Conservation (phyloP, 2,113 vertebrate genomes). For the Rana temporaria region DNA sequence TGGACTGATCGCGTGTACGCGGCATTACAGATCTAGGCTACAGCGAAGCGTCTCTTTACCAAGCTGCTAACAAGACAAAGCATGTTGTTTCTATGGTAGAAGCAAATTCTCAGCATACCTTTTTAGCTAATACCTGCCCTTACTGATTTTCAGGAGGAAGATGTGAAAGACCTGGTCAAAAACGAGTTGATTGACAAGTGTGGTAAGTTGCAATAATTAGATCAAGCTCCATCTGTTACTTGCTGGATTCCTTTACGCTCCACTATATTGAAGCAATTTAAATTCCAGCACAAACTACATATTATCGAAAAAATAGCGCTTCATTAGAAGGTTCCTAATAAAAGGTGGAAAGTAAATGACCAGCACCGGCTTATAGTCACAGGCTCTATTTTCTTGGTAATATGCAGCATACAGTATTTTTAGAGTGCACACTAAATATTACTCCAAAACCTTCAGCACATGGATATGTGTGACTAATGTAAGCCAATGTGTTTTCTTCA, state of each 20-base stretch:
- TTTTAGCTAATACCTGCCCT: neutral
- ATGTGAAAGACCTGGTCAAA: slow-evolving; percentile 82
- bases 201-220: slow-evolving; percentile 71
- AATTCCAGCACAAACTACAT: slow-evolving; percentile 25
- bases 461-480: no score
- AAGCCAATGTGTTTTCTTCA: no score
- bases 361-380: neutral
- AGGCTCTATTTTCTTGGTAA: neutral
- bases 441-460: no score
- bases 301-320: slow-evolving; percentile 49
- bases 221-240: rapidly evolving
- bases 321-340: slow-evolving; percentile 6
- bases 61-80: no score
- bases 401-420: no score
- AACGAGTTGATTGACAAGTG: slow-evolving; percentile 79
- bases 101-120: no score
- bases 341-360: neutral
- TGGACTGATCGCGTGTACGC: no score
- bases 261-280: slow-evolving; percentile 60
- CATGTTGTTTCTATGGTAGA: no score
- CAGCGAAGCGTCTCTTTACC: no score
- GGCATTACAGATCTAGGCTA: no score
- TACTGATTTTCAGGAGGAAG: slow-evolving; percentile 71
- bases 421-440: no score
- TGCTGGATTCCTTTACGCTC: neutral